Evolutionary conservation across 1,140 invertebrate species (phyloP), one percentile per base, ranked within the genome.

Genomic region (Pachypeltis micranthus): DNA sequence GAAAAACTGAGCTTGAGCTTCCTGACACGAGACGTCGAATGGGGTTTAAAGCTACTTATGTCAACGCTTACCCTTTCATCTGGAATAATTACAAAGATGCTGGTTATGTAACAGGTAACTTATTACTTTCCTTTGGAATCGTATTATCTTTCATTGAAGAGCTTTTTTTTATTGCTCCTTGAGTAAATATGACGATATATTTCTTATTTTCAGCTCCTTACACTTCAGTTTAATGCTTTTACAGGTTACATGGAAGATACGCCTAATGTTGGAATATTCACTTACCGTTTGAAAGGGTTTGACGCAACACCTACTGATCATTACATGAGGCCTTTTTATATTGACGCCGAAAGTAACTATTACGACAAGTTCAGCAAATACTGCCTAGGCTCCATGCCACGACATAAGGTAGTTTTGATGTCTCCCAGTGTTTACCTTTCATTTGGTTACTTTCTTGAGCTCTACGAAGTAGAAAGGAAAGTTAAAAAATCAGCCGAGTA

Each of bases 201-300:
- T n/a, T n/a, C n/a, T n/a, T n/a, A n/a, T n/a, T n/a, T n/a, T n/a
- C n/a, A n/a, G n/a, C n/a, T n/a, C n/a, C n/a, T n/a, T n/a, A n/a
- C n/a, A n/a, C n/a, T n/a, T n/a, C n/a, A n/a, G n/a, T n/a, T n/a
- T n/a, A n/a, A n/a, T n/a, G n/a, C n/a, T n/a, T n/a, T 84, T 29
- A 83, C 84, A 47, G 86, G 85, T 3, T 96, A 87, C 74, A 86
- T 86, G 67, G 94, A 98, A 75, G 94, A 98, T 72, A 80, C 85
- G 65, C 85, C 89, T 0, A 75, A 80, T 69, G 82, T 90, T 10
- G 92, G 93, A 0, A 93, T 90, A 0, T 97, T 96, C 70, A 93
- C 90, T 25, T 93, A 93, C 74, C 81, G 93, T 12, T 81, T 96
- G 70, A 88, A 90, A 64, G 94, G 93, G 0, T 98, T 97, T 73